Evolutionary conservation across 2,797 vertebrate genomes (phyloP).

Genomic region (Karalla daura): DNA sequence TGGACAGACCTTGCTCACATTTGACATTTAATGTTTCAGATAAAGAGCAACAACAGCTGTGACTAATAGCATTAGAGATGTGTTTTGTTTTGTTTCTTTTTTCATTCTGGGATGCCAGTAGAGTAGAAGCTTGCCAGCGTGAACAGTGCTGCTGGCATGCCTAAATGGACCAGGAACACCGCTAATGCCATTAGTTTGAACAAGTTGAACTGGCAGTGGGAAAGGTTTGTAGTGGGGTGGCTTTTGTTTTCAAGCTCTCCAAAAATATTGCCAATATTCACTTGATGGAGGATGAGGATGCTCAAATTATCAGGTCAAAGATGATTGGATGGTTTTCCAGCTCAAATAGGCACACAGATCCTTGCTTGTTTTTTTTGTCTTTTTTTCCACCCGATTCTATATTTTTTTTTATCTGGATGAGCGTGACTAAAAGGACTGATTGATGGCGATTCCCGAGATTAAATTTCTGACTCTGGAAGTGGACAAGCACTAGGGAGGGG

Average conservation of each 20-base stretch:
- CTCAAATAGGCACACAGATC: no score
- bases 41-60: slow-evolving; percentile 36
- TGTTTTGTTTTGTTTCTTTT: no score
- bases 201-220: slow-evolving; percentile 8
- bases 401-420: no score
- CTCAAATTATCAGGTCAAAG: not conserved
- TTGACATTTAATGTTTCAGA: slow-evolving; percentile 22
- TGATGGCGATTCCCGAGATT: no score
- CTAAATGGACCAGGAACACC: slow-evolving; percentile 1
- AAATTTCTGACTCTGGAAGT: no score
- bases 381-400: no score
- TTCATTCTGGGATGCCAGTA: slow-evolving; percentile 14
- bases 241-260: not conserved
- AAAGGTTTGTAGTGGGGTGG: not conserved
- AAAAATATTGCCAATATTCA: not conserved
- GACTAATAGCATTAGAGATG: slow-evolving; percentile 18
- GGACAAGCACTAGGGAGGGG: no score
- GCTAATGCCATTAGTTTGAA: slow-evolving; percentile 10
- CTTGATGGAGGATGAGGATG: not conserved
- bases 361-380: no score
- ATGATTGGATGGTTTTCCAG: no score
- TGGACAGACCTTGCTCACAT: not conserved
- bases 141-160: not conserved
- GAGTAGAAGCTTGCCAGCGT: slow-evolving; percentile 9
- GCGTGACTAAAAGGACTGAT: no score